Percentiles rank a stretch among this genome's conserved stretches.
phyloP scores from a whole-genome alignment of 1,140 invertebrate genomes.

The Spodoptera frugiperda region DNA sequence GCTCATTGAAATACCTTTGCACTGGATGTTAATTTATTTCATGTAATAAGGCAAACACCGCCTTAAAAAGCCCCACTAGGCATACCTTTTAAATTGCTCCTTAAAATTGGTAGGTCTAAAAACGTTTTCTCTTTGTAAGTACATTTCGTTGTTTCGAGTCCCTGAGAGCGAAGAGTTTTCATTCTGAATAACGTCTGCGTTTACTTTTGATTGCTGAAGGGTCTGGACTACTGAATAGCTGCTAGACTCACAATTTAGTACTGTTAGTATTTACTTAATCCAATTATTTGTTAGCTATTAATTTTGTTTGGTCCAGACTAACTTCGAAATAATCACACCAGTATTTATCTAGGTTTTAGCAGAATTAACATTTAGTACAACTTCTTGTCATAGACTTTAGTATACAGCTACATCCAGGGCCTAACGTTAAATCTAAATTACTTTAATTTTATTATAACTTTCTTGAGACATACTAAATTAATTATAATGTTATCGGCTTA shows the following conservation, averaged over 20 bases:
- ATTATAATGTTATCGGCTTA: too few relatives aligned
- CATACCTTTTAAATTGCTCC: slow-evolving; percentile 47
- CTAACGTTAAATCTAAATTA: too few relatives aligned
- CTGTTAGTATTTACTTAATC: background rate
- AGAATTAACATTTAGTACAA: too few relatives aligned
- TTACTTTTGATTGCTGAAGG: slow-evolving; percentile 40
- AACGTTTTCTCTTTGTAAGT: slow-evolving; percentile 42
- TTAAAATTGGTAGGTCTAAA: slow-evolving; percentile 46
- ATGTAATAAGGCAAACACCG: slow-evolving; percentile 45
- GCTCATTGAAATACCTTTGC: slow-evolving; percentile 49
- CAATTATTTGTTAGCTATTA: slow-evolving; percentile 5
- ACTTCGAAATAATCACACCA: background rate
- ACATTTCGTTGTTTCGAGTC: slow-evolving; percentile 44
- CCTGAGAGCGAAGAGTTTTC: slow-evolving; percentile 32
- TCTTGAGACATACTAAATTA: too few relatives aligned
- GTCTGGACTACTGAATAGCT: slow-evolving; percentile 4
- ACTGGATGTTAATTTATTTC: slow-evolving; percentile 52
- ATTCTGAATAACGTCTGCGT: slow-evolving; percentile 35
- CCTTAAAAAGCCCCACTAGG: slow-evolving; percentile 39
- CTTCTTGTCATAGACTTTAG: too few relatives aligned
- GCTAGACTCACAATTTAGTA: background rate
- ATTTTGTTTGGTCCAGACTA: background rate
- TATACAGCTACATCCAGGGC: too few relatives aligned
- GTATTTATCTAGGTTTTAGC: too few relatives aligned
- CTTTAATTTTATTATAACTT: too few relatives aligned